A percentile compares a stretch with the other conserved stretches of the same genome.
Conservation (phyloP, 2,888 invertebrate genomes). For the Protonemura montana region DNA sequence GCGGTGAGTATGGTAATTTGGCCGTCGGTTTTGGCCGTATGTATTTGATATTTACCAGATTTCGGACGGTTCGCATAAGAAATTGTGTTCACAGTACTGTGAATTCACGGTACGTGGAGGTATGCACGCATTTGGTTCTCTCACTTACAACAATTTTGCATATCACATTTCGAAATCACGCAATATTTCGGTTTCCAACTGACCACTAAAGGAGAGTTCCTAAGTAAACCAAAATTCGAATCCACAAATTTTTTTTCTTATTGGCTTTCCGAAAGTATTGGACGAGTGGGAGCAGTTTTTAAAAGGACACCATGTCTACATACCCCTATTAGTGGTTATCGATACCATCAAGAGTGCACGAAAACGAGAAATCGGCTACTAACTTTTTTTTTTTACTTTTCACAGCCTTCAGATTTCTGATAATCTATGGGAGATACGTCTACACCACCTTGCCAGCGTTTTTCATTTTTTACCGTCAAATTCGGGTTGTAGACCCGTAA, state of each 20-base stretch:
- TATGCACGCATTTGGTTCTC: background rate
- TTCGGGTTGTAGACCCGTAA: no score
- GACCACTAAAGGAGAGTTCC: background rate
- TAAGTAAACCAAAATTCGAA: background rate
- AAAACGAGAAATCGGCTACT: background rate
- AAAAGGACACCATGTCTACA: background rate
- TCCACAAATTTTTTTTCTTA: background rate
- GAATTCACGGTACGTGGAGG: background rate
- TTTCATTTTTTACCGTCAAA: no score
- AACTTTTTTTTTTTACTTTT: background rate
- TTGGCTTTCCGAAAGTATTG: background rate
- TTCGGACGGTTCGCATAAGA: background rate
- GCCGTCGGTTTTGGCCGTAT: background rate
- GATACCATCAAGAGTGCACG: background rate
- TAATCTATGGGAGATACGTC: no score
- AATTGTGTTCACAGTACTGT: background rate
- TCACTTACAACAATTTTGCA: background rate
- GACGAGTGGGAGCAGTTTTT: background rate
- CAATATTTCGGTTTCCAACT: background rate
- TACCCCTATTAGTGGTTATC: background rate
- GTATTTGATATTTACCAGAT: background rate
- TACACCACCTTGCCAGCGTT: no score
- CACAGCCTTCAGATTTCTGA: background rate
- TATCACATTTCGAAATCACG: background rate
- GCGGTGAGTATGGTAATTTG: background rate